phyloP scores from a whole-genome alignment of 2,797 vertebrate species.

The Limnodromus scolopaceus region DNA sequence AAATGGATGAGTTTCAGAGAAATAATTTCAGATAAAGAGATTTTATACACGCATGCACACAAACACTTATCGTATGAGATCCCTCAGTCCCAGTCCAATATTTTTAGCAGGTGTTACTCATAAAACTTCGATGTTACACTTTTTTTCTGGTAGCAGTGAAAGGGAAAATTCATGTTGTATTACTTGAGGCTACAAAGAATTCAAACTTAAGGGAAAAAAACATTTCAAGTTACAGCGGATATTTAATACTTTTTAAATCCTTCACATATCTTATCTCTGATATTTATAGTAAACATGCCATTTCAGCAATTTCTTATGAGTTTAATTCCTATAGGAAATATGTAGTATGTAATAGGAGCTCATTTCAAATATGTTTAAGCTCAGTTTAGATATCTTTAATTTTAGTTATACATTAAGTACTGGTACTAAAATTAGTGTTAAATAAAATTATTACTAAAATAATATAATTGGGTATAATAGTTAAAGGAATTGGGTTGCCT shows the following conservation, averaged over 20 bases:
- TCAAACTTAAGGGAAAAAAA: constrained; percentile 18
- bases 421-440: background rate
- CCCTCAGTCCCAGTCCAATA: constrained; percentile 65
- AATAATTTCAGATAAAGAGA: constrained; percentile 43
- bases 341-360: background rate
- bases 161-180: constrained; percentile 37
- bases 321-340: background rate
- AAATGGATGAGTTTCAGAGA: background rate
- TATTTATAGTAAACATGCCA: background rate
- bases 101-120: constrained; percentile 56
- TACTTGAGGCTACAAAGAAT: constrained; percentile 53
- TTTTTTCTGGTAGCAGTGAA: constrained; percentile 19
- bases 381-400: background rate
- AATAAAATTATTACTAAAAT: background rate
- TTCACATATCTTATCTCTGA: background rate
- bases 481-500: background rate
- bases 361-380: background rate
- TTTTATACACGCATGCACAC: background rate
- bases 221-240: background rate
- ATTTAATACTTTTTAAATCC: constrained; percentile 33
- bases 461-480: background rate
- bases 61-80: constrained; percentile 12
- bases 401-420: background rate
- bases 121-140: constrained; percentile 33
- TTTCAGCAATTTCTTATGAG: background rate